Conservation (phyloP, 2,888 invertebrate genomes). For the Rhyacophila evoluta region DNA sequence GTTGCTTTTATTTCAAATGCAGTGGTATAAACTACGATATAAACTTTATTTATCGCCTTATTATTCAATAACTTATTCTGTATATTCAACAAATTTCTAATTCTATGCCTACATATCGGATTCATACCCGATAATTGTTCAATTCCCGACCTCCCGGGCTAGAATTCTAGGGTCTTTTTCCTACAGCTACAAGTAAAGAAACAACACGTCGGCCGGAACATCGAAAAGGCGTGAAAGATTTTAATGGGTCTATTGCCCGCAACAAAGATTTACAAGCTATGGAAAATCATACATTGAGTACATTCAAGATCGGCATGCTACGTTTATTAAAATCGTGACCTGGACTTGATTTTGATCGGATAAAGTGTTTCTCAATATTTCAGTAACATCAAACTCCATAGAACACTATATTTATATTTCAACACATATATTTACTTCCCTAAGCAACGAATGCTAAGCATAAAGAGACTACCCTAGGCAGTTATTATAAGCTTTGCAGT, state of each 20-base stretch:
- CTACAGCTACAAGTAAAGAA: background rate
- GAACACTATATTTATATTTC: too few species aligned
- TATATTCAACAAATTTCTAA: too few species aligned
- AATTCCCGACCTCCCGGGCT: background rate
- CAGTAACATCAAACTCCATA: too few species aligned
- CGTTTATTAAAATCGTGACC: constrained; percentile 32
- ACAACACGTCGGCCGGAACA: constrained; percentile 28
- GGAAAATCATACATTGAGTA: background rate
- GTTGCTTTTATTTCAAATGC: too few species aligned
- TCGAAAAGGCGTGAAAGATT: constrained; percentile 44
- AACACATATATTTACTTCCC: too few species aligned
- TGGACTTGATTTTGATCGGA: background rate
- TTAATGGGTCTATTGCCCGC: background rate
- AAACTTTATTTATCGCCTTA: too few species aligned
- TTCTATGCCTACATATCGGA: too few species aligned
- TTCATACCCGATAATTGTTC: background rate
- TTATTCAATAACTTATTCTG: too few species aligned
- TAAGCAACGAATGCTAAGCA: too few species aligned
- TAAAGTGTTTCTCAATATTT: background rate
- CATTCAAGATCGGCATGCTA: background rate
- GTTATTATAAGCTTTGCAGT: too few species aligned
- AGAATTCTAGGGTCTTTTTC: background rate
- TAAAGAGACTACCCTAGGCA: too few species aligned
- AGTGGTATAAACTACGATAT: too few species aligned
- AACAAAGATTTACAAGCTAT: constrained; percentile 16